Evolutionary conservation across 2,888 invertebrate species (phyloP), one percentile per base, ranked within the genome.

Genomic region (Phortica okadai): DNA sequence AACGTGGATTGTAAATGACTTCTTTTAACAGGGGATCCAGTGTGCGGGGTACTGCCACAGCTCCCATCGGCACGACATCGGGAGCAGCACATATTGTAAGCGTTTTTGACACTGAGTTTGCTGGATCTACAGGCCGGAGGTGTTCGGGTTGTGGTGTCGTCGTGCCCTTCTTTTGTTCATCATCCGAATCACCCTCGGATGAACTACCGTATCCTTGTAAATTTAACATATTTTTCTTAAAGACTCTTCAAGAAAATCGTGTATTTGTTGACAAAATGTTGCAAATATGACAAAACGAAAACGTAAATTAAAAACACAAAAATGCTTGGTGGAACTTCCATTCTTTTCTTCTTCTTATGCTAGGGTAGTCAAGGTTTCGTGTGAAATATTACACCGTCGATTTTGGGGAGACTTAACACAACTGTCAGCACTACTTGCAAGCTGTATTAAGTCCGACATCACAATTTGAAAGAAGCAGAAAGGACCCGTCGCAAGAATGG

Each of bases 1-100:
- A 99, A 88, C 96, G 98, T 0, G 99, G 97, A 93, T 99, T 99
- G 90, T 96, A 96, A 80, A 93, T 93, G 1, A 99, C 92, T 92
- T 98, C 98, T 89, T 96, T 96, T 0, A 94, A 93, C 59, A 94
- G 95, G 1, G 96, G 94, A 91, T 97, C 96, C 81, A 99, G 92
- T 77, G 96, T 94, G 14, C 94, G 92, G 76, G 94, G 92, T 42
- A 94, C 94, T 77, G 95, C 94, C 82, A 95, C 94, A 75, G 95
- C 93, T 73, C 95, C 96, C 81, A 95, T 95, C 1, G 97, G 96
- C 82, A 96, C 94, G 4, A 97, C 97, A 64, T 94, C 93, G 0
- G 98, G 98, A 0, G 97, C 96, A 44, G 97, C 94, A 90, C 96
- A 96, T 79, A 98, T 92, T 86, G 94, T 93, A 86, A 96, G 90